Conservation (phyloP, 2,113 vertebrate genomes). For the Micromys minutus region DNA sequence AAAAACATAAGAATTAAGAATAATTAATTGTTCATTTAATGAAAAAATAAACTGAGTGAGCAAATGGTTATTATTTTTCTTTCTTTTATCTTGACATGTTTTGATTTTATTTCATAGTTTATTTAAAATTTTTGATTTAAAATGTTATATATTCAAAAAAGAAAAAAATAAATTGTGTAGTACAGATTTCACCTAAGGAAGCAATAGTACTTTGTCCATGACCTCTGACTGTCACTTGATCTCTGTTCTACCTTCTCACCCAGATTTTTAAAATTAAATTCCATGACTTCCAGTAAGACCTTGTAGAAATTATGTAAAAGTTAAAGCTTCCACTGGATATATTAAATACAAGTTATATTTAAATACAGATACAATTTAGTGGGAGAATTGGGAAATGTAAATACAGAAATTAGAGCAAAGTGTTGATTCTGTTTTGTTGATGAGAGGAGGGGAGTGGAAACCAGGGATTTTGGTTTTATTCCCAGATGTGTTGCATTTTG, state of each 20-base stretch:
- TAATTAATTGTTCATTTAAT: background rate
- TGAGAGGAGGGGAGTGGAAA: constrained; percentile 57
- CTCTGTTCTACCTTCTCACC: background rate
- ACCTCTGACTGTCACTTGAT: background rate
- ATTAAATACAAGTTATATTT: constrained; percentile 64
- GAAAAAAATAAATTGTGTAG: background rate
- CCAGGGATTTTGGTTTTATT: background rate
- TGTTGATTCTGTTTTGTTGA: constrained; percentile 63
- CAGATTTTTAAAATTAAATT: background rate
- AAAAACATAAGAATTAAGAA: constrained; percentile 14
- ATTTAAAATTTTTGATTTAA: background rate
- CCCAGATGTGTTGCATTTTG: background rate
- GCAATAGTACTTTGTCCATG: background rate
- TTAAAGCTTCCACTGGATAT: constrained; percentile 45
- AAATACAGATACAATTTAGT: constrained; percentile 70
- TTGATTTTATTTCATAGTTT: constrained; percentile 12
- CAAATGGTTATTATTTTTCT: background rate
- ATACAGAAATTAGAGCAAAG: constrained; percentile 62
- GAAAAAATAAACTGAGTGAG: background rate
- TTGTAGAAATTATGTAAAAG: constrained; percentile 63
- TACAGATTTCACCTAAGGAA: background rate
- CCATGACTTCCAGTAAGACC: background rate
- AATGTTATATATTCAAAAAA: background rate
- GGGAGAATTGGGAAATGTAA: constrained; percentile 70
- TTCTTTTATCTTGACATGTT: background rate